Base-by-base conservation (phyloP, 2,113 vertebrate species). In the Phaetusa simplex region DNA sequence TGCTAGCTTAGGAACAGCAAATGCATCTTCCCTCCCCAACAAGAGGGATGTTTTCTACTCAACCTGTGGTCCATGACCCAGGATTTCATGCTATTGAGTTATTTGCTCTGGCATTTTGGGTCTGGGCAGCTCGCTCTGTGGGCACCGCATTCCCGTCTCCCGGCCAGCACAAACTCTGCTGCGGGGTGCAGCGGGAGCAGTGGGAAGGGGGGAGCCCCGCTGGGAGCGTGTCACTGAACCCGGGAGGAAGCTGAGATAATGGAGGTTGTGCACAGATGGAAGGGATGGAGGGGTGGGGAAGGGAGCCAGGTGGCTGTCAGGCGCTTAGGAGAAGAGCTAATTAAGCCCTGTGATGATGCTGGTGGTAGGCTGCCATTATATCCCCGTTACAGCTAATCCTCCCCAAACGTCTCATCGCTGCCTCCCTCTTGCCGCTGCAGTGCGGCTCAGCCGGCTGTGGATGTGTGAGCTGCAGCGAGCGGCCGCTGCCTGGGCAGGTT, bases 81-180 rank as follows among this genome's bases (percentile, higher is more conserved):
- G 67, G 40, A 8, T 52, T 24, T 85, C 56, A 22, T 2, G 1
- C n/a, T 17, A 0, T 2, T 0, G 3, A 58, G 30, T 66, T 27
- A 3, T 70, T 67, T 66, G 43, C 82, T 80, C 16, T 2, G 12
- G 9, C 0, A 3, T 50, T 79, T 22, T 45, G 49, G 81, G 47
- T 38, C 58, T 32, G 43, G 52, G 53, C 5, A 4, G 36, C 59
- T 74, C 1, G 0, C 4, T 40, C 76, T 2, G 0, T 1, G 14
- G 49, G 65, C 65, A 34, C 32, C 17, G 1, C 0, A 1, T 5
- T 65, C 82, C 71, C 8, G 8, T n/a, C n/a, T 19, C 52, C 34
- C 1, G 1, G 59, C 12, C 78, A 52, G 69, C 18, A 16, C 56
- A 21, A 17, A 8, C 55, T 40, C 50, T 2, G 5, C 61, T 76